Percentiles rank a stretch among this genome's conserved stretches.
These are phyloP conservation scores for Styela plicata DNA, from an alignment of 23 tunicate species.

Conservation along the genomic window DNA sequence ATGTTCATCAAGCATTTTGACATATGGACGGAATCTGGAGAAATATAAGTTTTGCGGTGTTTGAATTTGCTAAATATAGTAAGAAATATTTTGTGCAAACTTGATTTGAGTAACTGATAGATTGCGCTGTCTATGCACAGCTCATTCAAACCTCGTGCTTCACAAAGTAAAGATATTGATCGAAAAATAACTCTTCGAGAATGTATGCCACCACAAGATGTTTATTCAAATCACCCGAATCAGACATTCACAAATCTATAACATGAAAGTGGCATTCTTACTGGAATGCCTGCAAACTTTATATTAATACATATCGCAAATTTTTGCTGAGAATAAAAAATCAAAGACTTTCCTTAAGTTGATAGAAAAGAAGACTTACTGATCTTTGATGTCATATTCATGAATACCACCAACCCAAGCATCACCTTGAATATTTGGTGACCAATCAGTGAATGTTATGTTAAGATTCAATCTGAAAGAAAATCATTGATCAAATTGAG, in stretches of 20 bases:
- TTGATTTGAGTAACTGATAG: no score
- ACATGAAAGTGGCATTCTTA: not conserved
- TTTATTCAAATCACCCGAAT: not conserved
- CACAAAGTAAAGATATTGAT: no score
- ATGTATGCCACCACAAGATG: no score
- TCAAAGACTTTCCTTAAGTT: no score
- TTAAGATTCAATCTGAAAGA: not conserved
- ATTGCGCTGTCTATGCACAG: no score
- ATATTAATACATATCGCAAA: no score
- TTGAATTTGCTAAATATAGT: no score
- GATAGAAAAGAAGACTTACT: conserved; percentile 51
- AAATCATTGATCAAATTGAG: not conserved
- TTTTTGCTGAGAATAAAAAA: no score
- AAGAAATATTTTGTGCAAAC: no score
- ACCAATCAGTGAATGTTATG: not conserved
- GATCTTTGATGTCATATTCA: conserved; percentile 38
- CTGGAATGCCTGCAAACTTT: no score
- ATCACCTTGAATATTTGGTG: conserved; percentile 49
- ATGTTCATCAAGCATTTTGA: conserved; percentile 35
- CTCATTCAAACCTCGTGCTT: no score
- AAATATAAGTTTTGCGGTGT: not conserved
- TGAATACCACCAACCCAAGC: conserved; percentile 76
- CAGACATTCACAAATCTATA: not conserved
- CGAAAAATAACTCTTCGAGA: no score
- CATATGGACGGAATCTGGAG: conserved; percentile 16